Evolutionary conservation across 1,140 invertebrate species (phyloP).

Genomic region (Zeugodacus cucurbitae): DNA sequence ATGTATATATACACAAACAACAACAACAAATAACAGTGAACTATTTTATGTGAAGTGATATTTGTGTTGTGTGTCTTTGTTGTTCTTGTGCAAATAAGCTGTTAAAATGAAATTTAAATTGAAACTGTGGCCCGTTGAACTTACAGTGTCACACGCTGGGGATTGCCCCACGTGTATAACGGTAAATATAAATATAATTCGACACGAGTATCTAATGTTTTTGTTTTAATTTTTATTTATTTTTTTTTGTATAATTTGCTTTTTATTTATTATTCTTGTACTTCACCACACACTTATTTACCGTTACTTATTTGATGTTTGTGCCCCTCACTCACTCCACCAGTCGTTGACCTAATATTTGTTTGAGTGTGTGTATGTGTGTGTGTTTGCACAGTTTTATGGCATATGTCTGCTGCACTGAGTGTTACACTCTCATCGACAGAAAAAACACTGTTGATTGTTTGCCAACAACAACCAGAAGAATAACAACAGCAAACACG

Average conservation of each 20-base stretch:
- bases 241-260: background rate
- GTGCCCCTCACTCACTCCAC: background rate
- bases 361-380: background rate
- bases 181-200: background rate
- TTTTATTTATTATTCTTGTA: background rate
- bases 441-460: conserved; percentile 11
- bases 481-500: background rate
- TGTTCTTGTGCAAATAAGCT: background rate
- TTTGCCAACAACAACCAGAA: background rate
- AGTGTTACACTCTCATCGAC: background rate
- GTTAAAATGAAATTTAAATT: background rate
- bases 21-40: no score
- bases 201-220: no score
- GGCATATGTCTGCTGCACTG: background rate
- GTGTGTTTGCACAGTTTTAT: background rate
- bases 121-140: background rate
- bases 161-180: background rate
- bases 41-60: no score
- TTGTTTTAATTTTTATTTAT: background rate
- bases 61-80: background rate
- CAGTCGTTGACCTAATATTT: background rate
- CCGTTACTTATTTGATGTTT: background rate
- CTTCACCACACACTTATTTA: background rate
- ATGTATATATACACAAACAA: background rate
- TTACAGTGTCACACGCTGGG: background rate